Evolutionary conservation across 2,888 invertebrate genomes (phyloP), one percentile per base, ranked within the genome.

Genomic region (Cremastobaeus sp.): DNA sequence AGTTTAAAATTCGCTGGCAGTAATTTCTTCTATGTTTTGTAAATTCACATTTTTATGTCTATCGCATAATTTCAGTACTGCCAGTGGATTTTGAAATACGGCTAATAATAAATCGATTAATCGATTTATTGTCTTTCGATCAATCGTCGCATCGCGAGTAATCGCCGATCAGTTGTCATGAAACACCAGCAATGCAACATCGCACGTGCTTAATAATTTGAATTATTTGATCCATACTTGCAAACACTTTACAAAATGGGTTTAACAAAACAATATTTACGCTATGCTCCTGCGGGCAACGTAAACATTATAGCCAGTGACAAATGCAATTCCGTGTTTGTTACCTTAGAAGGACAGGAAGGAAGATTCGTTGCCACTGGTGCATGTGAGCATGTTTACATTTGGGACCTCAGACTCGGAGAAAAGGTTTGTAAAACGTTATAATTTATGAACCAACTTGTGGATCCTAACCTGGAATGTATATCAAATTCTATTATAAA

Each of bases 391-490:
- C 94, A 96, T 91, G 94, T 97, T 71, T 92, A 94, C 82, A 91
- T 99, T 82, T 99, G 98, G 97, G 98, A 99, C 89, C 90, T 98
- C 85, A 91, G 95, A 84, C 92, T 95, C 4, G 93, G 94, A 34
- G 93, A 95, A 87, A 94, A 93, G 90, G 93, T 94, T n/a, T n/a
- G n/a, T n/a, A n/a, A 88, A 41, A 9, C n/a, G 2, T 35, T 12
- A 35, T 14, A 12, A 35, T 35, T 35, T n/a, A n/a, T n/a, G n/a
- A n/a, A n/a, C n/a, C n/a, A n/a, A n/a, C n/a, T n/a, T n/a, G n/a
- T n/a, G n/a, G n/a, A n/a, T 45, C 15, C 18, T 28, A 20, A 72
- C 78, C 72, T 87, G 1, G 8, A 39, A 39, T 25, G 25, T 8
- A 25, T n/a, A n/a, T n/a, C n/a, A n/a, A n/a, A n/a, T n/a, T n/a